Conservation (phyloP, 1,140 invertebrate genomes). For the Andrena cerasifolii region DNA sequence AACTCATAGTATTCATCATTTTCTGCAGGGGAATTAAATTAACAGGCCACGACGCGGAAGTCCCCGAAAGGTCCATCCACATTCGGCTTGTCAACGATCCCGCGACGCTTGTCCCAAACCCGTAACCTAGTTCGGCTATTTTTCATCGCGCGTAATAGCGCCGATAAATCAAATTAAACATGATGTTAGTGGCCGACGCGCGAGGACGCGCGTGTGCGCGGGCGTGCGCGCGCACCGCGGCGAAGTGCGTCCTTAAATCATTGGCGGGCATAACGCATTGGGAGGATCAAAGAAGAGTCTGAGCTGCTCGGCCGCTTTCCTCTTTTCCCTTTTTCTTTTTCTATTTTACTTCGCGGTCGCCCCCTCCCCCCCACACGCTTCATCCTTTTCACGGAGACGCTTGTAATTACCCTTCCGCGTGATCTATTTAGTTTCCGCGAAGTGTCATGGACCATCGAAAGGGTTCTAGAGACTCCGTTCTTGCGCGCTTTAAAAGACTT, state of each 20-base stretch:
- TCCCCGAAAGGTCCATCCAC: conserved; percentile 29
- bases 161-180: conserved; percentile 77
- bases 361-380: too few relatives aligned
- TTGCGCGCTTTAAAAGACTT: conserved; percentile 60
- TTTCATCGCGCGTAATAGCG: conserved; percentile 74
- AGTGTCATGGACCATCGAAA: conserved; percentile 75
- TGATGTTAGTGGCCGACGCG: conserved; percentile 66
- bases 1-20: conserved; percentile 45
- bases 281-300: conserved; percentile 78
- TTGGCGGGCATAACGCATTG: conserved; percentile 78
- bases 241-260: conserved; percentile 75
- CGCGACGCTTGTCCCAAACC: conserved; percentile 44
- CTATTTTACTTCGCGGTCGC: conserved; percentile 13
- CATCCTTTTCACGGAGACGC: conserved; percentile 68
- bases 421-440: conserved; percentile 78
- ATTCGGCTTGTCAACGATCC: conserved; percentile 50
- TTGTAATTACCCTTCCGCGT: conserved; percentile 78
- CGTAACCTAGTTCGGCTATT: conserved; percentile 74
- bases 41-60: conserved; percentile 39
- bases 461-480: conserved; percentile 61
- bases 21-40: conserved; percentile 35
- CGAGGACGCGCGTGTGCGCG: conserved; percentile 29
- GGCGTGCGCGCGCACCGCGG: conserved; percentile 36
- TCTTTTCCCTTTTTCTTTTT: conserved; percentile 57
- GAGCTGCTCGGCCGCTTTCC: conserved; percentile 65